Base-by-base conservation (phyloP, 2,113 vertebrate species). In the Engraulis encrasicolus region DNA sequence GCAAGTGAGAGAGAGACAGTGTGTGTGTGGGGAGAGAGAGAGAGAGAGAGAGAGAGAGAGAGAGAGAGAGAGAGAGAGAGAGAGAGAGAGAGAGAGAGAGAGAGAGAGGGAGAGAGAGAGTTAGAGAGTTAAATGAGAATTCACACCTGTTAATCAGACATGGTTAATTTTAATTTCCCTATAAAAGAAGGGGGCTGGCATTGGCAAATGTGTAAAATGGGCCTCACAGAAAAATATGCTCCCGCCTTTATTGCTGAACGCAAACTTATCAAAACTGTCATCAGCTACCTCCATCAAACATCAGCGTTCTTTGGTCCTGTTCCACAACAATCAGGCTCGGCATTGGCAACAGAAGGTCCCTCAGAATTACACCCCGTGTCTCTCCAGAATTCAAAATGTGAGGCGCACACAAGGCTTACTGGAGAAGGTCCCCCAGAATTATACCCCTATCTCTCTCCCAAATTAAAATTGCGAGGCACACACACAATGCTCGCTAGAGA, bases 401-500 rank as follows among this genome's bases (percentile, higher is more conserved):
- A 27, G 0, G 66, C 15, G n/a, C n/a, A n/a, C n/a, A 74, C 66
- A 74, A 74, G 31, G 66, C 66, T 74, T 31, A 31, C 66, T 27
- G 31, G 66, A 74, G n/a, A n/a, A n/a, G n/a, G n/a, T 34, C 66
- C 66, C 34, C 31, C 27, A 74, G 34, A 74, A 74, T 74, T 34
- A 74, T 74, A 15, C 11, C 17, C 66, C 66, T 74, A 23, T 34
- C 27, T n/a, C n/a, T n/a, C n/a, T n/a, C n/a, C n/a, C 7, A 14
- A 74, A 74, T 17, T 74, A 0, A 74, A 31, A 74, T 74, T 74
- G 27, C 66, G 4, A 27, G 0, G 66, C 12, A 14, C 15, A 74
- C 12, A 14, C 15, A 74, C 66, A 74, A 74, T 74, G 66, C 66
- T 74, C 66, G 31, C 66, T 27, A 31, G 66, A 74, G 66, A 74